phyloP scores from a whole-genome alignment of 2,113 vertebrate genomes.

The Gavialis gangeticus region DNA sequence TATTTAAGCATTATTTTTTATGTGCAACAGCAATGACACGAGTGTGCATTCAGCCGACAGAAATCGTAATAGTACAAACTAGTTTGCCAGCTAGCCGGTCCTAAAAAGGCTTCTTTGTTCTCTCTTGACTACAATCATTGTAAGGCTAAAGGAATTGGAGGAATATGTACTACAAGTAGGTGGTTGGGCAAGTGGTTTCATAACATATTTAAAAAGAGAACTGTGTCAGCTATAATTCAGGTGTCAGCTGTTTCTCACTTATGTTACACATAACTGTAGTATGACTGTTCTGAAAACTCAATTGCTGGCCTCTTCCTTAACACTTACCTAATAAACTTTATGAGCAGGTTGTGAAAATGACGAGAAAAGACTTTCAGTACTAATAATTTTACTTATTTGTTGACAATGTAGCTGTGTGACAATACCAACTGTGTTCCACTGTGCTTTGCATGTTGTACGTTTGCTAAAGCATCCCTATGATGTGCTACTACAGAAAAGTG shows the following conservation, averaged over 20 bases:
- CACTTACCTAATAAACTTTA: neutral
- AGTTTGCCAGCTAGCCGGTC: neutral
- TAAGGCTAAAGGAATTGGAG: neutral
- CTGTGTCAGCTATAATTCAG: fast-evolving
- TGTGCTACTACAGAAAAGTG: neutral
- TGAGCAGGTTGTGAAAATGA: neutral
- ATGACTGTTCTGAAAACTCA: neutral
- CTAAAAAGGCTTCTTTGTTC: neutral
- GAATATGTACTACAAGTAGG: fast-evolving
- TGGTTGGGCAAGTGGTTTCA: neutral
- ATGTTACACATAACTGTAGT: neutral
- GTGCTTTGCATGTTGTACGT: fast-evolving
- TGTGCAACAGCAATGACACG: fast-evolving
- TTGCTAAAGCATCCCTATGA: neutral
- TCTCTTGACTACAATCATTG: neutral
- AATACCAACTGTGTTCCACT: neutral
- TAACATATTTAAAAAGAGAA: neutral
- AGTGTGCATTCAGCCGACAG: neutral
- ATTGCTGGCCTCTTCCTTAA: neutral
- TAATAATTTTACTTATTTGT: fast-evolving
- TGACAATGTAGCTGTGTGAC: neutral
- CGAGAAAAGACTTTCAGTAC: neutral
- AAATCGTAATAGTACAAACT: neutral
- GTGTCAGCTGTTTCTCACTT: neutral
- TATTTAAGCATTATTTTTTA: neutral